These are phyloP conservation scores for Leucozona laternaria DNA, from an alignment of 2,888 invertebrate species.

Conservation along the genomic window DNA sequence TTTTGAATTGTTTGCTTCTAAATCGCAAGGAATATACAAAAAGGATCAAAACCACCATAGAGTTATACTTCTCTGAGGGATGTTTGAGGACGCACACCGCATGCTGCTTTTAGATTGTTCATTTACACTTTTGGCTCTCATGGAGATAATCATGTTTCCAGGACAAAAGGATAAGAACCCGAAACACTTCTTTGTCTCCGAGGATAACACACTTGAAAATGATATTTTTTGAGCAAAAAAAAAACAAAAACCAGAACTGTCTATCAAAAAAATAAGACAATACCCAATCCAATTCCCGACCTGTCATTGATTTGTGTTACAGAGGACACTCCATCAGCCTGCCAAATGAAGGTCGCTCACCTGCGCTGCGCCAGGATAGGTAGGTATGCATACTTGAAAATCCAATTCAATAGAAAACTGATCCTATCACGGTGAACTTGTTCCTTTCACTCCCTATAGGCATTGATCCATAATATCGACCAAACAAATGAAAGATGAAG, in stretches of 20 bases:
- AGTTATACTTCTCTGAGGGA: conserved; percentile 22
- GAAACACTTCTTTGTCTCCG: conserved; percentile 65
- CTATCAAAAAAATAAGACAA: conserved; percentile 24
- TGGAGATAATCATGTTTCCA: conserved; percentile 42
- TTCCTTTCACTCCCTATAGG: conserved; percentile 44
- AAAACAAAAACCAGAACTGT: conserved; percentile 10
- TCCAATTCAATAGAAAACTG: conserved; percentile 55
- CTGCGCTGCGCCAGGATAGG: conserved; percentile 24
- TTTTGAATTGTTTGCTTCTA: conserved; percentile 50
- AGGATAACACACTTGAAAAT: conserved; percentile 54
- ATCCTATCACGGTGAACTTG: conserved; percentile 53
- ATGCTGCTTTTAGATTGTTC: conserved; percentile 55
- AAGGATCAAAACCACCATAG: conserved; percentile 47
- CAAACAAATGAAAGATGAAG: conserved; percentile 14
- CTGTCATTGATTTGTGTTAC: conserved; percentile 66
- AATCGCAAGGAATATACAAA: conserved; percentile 49
- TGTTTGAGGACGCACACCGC: conserved; percentile 37
- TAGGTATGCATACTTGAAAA: conserved; percentile 53
- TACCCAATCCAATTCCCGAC: conserved; percentile 63
- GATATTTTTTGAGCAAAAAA: conserved; percentile 48
- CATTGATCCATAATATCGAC: conserved; percentile 4
- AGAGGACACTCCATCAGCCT: conserved; percentile 53
- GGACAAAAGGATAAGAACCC: conserved; percentile 56
- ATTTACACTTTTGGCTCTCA: conserved; percentile 57
- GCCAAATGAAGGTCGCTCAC: conserved; percentile 66